phyloP scores from a whole-genome alignment of 2,797 vertebrate genomes.

The Alfaro cultratus region DNA sequence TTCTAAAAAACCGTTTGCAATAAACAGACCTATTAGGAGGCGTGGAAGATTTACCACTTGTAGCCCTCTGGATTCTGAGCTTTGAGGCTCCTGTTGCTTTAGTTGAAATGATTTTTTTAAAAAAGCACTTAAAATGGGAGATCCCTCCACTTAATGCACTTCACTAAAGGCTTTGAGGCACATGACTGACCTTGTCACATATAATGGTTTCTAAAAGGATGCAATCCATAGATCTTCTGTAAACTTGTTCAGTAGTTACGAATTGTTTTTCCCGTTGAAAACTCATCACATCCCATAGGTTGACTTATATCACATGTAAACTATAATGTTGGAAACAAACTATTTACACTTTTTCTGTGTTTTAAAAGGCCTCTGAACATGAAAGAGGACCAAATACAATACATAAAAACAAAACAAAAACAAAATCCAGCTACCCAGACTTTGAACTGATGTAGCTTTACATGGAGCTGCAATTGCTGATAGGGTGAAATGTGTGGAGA shows the following conservation, averaged over 20 bases:
- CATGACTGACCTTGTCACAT: slow-evolving; percentile 61
- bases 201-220: slow-evolving; percentile 39
- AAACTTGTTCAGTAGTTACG: slow-evolving; percentile 67
- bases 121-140: slow-evolving; percentile 73
- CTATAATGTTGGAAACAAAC: slow-evolving; percentile 55
- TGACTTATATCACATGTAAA: slow-evolving; percentile 43
- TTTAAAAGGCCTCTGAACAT: slow-evolving; percentile 67
- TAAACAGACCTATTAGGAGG: slow-evolving; percentile 27
- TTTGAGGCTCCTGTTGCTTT: neutral
- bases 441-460: slow-evolving; percentile 33
- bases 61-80: slow-evolving; percentile 27
- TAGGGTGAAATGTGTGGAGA: slow-evolving; percentile 33
- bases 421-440: slow-evolving; percentile 35
- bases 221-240: slow-evolving; percentile 50
- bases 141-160: slow-evolving; percentile 75
- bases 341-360: slow-evolving; percentile 6
- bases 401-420: slow-evolving; percentile 48
- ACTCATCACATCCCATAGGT: slow-evolving; percentile 33
- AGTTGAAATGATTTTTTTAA: slow-evolving; percentile 46
- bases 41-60: slow-evolving; percentile 25
- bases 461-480: slow-evolving; percentile 40
- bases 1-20: slow-evolving; percentile 22
- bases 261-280: slow-evolving; percentile 32
- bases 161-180: slow-evolving; percentile 75
- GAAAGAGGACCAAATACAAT: slow-evolving; percentile 48